Percentiles rank a stretch among this genome's conserved stretches.
phyloP scores from a whole-genome alignment of 1,140 invertebrate genomes.

The Leucophenga varia region DNA sequence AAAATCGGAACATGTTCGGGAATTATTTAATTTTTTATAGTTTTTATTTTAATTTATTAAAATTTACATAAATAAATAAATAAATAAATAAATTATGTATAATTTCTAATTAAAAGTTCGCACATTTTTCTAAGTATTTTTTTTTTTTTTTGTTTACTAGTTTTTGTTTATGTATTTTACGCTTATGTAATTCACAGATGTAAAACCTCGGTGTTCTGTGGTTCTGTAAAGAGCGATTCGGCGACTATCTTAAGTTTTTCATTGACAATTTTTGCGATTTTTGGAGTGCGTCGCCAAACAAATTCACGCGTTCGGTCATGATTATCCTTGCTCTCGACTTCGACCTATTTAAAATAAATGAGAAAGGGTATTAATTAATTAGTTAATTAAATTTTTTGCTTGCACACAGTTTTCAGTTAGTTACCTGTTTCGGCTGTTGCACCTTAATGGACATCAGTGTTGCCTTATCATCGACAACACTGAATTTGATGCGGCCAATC shows the following conservation, averaged over 20 bases:
- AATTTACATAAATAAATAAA: constrained; percentile 39
- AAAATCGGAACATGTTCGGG: constrained; percentile 13
- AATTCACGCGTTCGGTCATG: constrained; percentile 80
- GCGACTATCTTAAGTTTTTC: constrained; percentile 75
- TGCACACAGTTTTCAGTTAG: constrained; percentile 22
- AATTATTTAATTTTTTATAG: constrained; percentile 27
- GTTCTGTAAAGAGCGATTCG: constrained; percentile 71
- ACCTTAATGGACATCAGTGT: constrained; percentile 80
- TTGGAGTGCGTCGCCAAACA: constrained; percentile 76
- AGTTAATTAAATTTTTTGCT: constrained; percentile 9
- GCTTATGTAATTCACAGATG: constrained; percentile 37
- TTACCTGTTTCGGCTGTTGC: constrained; percentile 80
- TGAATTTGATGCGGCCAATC: constrained; percentile 74
- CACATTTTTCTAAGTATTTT: neutral
- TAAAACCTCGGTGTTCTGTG: constrained; percentile 47
- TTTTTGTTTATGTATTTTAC: constrained; percentile 4
- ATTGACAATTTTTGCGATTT: constrained; percentile 79
- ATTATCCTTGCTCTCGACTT: constrained; percentile 76
- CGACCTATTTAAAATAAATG: constrained; percentile 62
- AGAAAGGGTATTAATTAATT: neutral
- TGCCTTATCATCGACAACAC: constrained; percentile 74
- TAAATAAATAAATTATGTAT: constrained; percentile 42
- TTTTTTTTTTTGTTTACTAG: neutral
- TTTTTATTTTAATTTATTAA: neutral
- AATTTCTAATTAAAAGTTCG: constrained; percentile 30